phyloP scores from a whole-genome alignment of 2,113 vertebrate species.

The Climacteris rufus region DNA sequence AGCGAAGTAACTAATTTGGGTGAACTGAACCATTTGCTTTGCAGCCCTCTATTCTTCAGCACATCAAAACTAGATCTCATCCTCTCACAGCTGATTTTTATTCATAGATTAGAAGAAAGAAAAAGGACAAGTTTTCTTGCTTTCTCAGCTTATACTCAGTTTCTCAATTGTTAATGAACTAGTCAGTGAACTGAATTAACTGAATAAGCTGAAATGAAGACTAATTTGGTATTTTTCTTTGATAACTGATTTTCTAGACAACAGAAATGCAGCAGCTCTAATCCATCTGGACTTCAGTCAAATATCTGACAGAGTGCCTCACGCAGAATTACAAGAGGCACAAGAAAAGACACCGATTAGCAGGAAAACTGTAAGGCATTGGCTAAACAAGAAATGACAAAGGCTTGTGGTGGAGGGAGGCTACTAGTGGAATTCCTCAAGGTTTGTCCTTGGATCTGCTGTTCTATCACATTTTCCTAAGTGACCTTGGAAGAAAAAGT shows the following conservation, averaged over 20 bases:
- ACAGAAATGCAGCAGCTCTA: conserved; percentile 11
- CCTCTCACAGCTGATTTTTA: conserved; percentile 35
- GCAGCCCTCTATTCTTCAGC: not conserved
- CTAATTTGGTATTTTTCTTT: conserved; percentile 49
- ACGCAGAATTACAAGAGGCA: not conserved
- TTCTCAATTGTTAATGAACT: conserved; percentile 35
- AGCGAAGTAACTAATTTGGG: not conserved
- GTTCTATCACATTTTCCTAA: not conserved
- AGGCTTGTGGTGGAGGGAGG: not conserved
- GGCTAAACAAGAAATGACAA: not conserved
- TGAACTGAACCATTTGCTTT: conserved; percentile 29
- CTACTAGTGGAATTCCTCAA: not conserved
- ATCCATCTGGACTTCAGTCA: not conserved
- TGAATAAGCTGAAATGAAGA: conserved; percentile 45
- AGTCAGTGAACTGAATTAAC: conserved; percentile 40
- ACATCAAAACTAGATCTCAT: conserved; percentile 11
- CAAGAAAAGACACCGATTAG: not conserved
- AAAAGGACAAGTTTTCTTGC: not conserved
- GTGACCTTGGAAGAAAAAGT: conserved; percentile 8
- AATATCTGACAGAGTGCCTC: not conserved
- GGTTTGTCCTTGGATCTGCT: conserved; percentile 22
- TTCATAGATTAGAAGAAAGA: conserved; percentile 26
- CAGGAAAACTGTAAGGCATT: not conserved
- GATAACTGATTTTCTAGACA: conserved; percentile 14
- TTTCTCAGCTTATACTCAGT: conserved; percentile 23